Conservation (phyloP, 2,888 invertebrate genomes). For the Euproctis similis region DNA sequence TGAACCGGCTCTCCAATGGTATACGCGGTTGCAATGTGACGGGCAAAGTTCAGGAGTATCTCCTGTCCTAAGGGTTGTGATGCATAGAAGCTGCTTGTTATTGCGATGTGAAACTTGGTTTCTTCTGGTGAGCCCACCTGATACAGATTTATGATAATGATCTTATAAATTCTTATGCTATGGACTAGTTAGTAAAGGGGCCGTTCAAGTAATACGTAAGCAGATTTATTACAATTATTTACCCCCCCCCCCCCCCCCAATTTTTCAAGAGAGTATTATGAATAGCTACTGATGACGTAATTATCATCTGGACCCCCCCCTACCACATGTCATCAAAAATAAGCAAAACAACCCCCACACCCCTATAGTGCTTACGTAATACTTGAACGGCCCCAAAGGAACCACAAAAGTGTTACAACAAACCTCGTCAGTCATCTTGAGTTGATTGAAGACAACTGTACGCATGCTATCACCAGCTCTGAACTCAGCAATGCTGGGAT, state of each 20-base stretch:
- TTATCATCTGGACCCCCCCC: no score
- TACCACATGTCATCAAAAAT: no score
- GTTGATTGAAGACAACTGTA: constrained; percentile 79
- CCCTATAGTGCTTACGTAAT: no score
- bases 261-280: no score
- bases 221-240: no score
- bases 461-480: constrained; percentile 80
- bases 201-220: no score
- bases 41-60: constrained; percentile 85
- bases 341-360: no score
- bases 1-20: constrained; percentile 80
- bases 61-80: constrained; percentile 91
- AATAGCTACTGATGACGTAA: no score
- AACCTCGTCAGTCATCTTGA: constrained; percentile 85
- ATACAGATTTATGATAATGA: neutral
- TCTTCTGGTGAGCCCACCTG: constrained; percentile 87
- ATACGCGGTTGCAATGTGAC: constrained; percentile 86
- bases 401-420: constrained; percentile 27
- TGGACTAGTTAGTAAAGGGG: no score
- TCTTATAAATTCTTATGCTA: no score
- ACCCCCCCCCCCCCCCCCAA: no score
- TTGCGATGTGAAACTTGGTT: constrained; percentile 85
- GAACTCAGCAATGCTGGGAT: constrained; percentile 82
- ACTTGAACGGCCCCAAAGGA: no score
- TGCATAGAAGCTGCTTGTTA: constrained; percentile 89